Evolutionary conservation across 2,888 invertebrate genomes (phyloP).

Genomic region (Perizoma flavofasciatum): DNA sequence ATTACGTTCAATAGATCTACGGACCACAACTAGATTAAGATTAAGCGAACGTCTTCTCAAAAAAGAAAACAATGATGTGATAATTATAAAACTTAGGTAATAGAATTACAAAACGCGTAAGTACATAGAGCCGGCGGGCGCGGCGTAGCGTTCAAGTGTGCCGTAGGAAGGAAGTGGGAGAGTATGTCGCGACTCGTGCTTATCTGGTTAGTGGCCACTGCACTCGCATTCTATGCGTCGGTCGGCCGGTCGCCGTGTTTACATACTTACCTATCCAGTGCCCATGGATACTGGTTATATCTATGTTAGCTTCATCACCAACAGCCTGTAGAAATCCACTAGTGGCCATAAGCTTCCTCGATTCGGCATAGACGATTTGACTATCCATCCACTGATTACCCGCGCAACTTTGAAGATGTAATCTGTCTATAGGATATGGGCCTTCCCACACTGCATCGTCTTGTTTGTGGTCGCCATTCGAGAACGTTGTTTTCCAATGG

Average conservation of each 20-base stretch:
- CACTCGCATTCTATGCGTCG: slow-evolving; percentile 41
- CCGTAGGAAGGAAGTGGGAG: slow-evolving; percentile 71
- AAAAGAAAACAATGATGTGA: neutral
- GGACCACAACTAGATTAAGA: too few species aligned
- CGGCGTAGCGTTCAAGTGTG: slow-evolving; percentile 42
- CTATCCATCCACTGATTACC: too few species aligned
- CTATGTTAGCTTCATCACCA: neutral
- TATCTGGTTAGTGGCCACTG: slow-evolving; percentile 74
- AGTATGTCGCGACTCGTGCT: slow-evolving; percentile 60
- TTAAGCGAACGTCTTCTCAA: too few species aligned
- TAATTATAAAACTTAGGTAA: slow-evolving; percentile 16
- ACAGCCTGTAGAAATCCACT: too few species aligned
- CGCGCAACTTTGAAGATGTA: too few species aligned
- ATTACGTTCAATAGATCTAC: too few species aligned
- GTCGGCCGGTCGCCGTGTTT: slow-evolving; percentile 9
- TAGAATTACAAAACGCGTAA: slow-evolving; percentile 22
- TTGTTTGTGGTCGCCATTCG: too few species aligned
- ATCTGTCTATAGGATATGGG: too few species aligned
- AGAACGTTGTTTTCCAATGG: too few species aligned
- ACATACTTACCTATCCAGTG: slow-evolving; percentile 18
- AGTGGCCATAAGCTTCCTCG: too few species aligned
- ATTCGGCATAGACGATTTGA: too few species aligned
- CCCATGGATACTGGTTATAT: slow-evolving; percentile 17
- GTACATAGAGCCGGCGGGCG: slow-evolving; percentile 5
- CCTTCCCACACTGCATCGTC: too few species aligned